A percentile compares a stretch with the other conserved stretches of the same genome.
phyloP scores from a whole-genome alignment of 2,888 invertebrate genomes.

The Heliconius sara region DNA sequence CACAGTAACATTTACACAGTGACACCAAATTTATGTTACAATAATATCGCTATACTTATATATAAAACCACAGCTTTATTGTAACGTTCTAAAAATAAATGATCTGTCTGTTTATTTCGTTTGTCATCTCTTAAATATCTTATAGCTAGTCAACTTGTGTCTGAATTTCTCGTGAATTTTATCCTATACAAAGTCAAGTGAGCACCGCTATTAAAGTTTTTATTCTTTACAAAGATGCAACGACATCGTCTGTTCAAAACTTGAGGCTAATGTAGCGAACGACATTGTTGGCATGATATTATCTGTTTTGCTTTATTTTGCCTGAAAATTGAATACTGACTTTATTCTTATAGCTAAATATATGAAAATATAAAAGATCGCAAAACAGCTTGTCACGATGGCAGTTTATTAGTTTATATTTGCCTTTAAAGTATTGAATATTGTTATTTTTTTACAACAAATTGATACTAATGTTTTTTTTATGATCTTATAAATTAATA shows the following conservation, averaged over 20 bases:
- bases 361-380: constrained; percentile 15
- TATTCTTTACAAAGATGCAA: constrained; percentile 35
- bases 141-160: constrained; percentile 30
- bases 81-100: not conserved
- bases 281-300: constrained; percentile 36
- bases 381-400: constrained; percentile 30
- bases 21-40: constrained; percentile 4
- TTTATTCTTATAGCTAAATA: constrained; percentile 29
- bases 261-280: constrained; percentile 45
- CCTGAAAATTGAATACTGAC: constrained; percentile 31
- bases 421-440: not conserved
- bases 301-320: constrained; percentile 32
- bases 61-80: not conserved
- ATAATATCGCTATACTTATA: not conserved
- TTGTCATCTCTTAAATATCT: constrained; percentile 21
- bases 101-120: constrained; percentile 12
- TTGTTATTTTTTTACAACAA: not conserved
- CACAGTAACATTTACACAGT: no score
- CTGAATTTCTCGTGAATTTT: constrained; percentile 27
- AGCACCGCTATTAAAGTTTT: constrained; percentile 40
- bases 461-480: no score
- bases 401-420: constrained; percentile 17
- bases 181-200: constrained; percentile 36
- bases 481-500: no score
- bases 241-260: constrained; percentile 36